Evolutionary conservation across 2,888 invertebrate genomes (phyloP), one percentile per base, ranked within the genome.

Genomic region (Pristionchus japonicus): DNA sequence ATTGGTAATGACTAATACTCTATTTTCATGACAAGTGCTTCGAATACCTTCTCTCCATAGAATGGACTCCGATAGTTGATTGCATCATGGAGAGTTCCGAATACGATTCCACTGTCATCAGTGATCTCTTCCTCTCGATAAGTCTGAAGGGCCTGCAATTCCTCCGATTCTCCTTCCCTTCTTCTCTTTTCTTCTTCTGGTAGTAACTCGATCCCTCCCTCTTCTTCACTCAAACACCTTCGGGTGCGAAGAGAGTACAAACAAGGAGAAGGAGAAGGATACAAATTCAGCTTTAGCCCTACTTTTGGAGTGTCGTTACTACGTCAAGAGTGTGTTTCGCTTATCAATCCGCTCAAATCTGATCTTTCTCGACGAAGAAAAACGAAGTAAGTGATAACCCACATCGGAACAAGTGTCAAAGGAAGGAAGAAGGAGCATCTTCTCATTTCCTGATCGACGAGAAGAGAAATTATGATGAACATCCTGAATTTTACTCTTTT

Each of bases 41-140:
- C n/a, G 34, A 3, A 13, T 47, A 85, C 85, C 85, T 85, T 85
- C 61, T 85, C 85, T 64, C 85, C 85, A 64, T 64, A 85, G 85
- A 64, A 85, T 4, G 85, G 85, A 37, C 61, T 64, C 9, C 85
- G 40, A 31, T 64, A 43, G 20, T 85, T 85, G 61, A 85, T 85
- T 9, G 85, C 85, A 40, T 85, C 85, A 20, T 85, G 85, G 6
- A 85, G 85, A 1, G 43, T 85, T 17, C 64, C 85, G 43, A 43
- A 85, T 83, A 31, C 82, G 9, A 83, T 83, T 83, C 82, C 82
- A 34, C 52, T 43, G 23, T 83, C 82, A 34, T 83, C 43, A 23
- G 43, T 52, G 34, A 77, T 77, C n/a, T 77, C 77, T 15, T 77
- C 77, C 23, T 77, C 77, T 40, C 77, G 77, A 47, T 77, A 77